Base-by-base conservation (phyloP, 2,888 invertebrate genomes). In the Disparrhopalites patrizii region DNA sequence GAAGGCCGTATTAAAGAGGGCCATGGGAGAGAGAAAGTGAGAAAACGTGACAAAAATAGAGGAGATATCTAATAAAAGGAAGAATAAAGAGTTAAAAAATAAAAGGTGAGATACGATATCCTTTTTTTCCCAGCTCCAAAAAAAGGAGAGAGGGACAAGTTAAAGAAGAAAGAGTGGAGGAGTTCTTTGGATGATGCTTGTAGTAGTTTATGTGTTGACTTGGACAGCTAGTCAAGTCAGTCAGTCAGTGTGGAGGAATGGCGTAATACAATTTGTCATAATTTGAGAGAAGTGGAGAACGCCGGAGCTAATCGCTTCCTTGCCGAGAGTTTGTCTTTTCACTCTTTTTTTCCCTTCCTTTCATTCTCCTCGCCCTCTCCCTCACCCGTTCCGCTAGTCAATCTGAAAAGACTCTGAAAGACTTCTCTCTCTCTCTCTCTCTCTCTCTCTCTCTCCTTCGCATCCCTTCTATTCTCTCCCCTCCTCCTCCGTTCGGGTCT, bases 221-320 rank as follows among this genome's bases (percentile, higher is more conserved):
- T 55, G 62, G 62, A 55, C 62, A 38, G 62, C 62, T 40, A 62
- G 36, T 50, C 63, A 56, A 60, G 58, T 65, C 65, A 58, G 60
- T 66, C 66, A 60, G 51, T 51, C 51, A 57, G 57, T n/a, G n/a
- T 25, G 51, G 47, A 65, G 28, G 47, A 52, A 67, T 64, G 68
- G 69, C 68, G 70, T 68, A 68, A 69, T 72, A 66, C 69, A 72
- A 71, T 71, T 71, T 71, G 71, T 72, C 72, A 72, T 72, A 72
- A 72, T 72, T 72, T 72, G 72, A 61, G 61, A 57, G 43, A 61
- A 70, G 70, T 69, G 72, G 70, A 67, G 68, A 70, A 68, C 67
- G 68, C 65, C 72, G 69, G 63, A 70, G 68, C 72, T 72, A 72
- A 72, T 72, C 72, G 72, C 62, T 70, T 70, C 70, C 69, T 68